Evolutionary conservation across 1,140 invertebrate species (phyloP), one percentile per base, ranked within the genome.

Genomic region (Drosophila rufa): DNA sequence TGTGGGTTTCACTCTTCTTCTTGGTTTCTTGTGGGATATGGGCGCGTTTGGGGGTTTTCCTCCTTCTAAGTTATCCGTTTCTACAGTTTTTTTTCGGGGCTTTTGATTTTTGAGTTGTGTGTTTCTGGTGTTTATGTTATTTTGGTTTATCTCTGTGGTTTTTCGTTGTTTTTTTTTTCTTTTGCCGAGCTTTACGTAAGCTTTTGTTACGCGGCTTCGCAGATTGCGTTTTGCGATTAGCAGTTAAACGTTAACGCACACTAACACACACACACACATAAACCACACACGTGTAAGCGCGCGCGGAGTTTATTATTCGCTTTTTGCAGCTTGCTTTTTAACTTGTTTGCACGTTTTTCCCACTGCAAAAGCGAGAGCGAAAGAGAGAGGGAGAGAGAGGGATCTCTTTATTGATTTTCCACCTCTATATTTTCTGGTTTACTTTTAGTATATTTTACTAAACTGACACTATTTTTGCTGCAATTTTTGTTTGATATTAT

Each of bases 341-440:
- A 82, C 83, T 86, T 87, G 74, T 83, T 87, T 82, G 78, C 81
- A 81, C 78, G 66, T 79, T 79, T 74, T 70, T 79, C 43, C 75
- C 48, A 75, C 76, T 56, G 69, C 70, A 56, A 56, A 56, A 27
- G 22, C 19, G 17, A 47, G 19, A 22, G 22, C 69, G 61, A 25
- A 25, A 59, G 45, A 53, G 50, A 58, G 19, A 22, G 19, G n/a
- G n/a, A 22, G 19, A 22, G 19, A 22, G 56, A 55, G 43, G 48
- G 55, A 61, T 71, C 45, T 80, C 36, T 61, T 68, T 90, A 90
- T 90, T 91, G 85, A 90, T 90, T 90, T 90, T 90, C 50, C 79
- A 48, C 75, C 61, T 27, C 64, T 68, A 33, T 78, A 38, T 60
- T 46, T 60, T 46, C 15, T 22, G 25, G 42, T 53, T 50, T 30